phyloP scores from a whole-genome alignment of 2,113 vertebrate species.

The Pseudonaja textilis region DNA sequence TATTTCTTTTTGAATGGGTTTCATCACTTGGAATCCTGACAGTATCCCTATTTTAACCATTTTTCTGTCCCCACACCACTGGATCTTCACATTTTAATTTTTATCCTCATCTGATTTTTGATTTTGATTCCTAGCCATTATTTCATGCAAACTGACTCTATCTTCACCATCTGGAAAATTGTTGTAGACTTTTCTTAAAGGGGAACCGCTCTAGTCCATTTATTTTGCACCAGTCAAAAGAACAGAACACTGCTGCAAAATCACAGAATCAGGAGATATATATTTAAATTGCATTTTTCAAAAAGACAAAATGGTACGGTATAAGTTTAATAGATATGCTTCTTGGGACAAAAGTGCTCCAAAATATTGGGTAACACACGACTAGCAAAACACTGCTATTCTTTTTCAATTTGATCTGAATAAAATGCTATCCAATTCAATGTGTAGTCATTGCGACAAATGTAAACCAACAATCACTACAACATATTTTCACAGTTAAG shows the following conservation, averaged over 20 bases:
- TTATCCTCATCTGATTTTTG: not conserved
- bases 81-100: not conserved
- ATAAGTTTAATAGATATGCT: not conserved
- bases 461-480: not conserved
- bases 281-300: not conserved
- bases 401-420: not conserved
- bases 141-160: not conserved
- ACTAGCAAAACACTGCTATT: not conserved
- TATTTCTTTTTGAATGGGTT: too few relatives aligned
- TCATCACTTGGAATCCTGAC: too few relatives aligned
- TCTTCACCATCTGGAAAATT: not conserved
- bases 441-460: not conserved
- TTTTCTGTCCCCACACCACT: not conserved
- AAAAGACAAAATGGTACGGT: not conserved
- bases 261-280: not conserved
- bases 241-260: not conserved
- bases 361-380: not conserved
- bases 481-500: not conserved
- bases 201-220: not conserved
- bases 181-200: not conserved
- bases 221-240: not conserved
- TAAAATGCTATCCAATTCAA: not conserved
- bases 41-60: not conserved
- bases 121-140: not conserved
- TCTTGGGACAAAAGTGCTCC: not conserved